Base-by-base conservation (phyloP, 1,140 invertebrate species). In the Drosophila baimaii region DNA sequence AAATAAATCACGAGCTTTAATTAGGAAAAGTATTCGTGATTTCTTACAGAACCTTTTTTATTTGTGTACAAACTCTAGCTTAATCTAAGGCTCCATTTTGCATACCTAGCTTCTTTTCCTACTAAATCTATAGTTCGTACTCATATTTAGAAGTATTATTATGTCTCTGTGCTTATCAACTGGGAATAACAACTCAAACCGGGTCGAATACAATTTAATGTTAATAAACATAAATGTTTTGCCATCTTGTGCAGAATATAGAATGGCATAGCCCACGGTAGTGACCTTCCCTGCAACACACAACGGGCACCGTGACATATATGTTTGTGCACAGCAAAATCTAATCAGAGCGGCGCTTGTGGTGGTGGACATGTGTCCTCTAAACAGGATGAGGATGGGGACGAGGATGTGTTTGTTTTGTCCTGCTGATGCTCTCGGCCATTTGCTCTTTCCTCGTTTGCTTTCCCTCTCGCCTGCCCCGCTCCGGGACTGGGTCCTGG, bases 361-460 rank as follows among this genome's bases (percentile, higher is more conserved):
- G 59, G 59, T 62, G 59, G 59, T 62, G 63, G 43, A 61, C 63
- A 63, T 65, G 63, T 47, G 63, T 43, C 29, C 63, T 65, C 41
- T 65, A 65, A 65, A 64, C 63, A 64, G 63, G 63, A 64, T 44
- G 39, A 64, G 63, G 29, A 61, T 41, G 37, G 7, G 35, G 47
- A 27, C 31, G 13, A 57, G 59, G 21, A 66, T 66, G 56, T 66
- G 39, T 68, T 46, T 74, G 69, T 52, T 74, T 54, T 79, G 44
- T 57, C 62, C 63, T 66, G 63, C 59, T 66, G 35, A 61, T 51
- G 81, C 77, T 52, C 47, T 33, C 21, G 81, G 81, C 62, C 62
- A 79, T 76, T 83, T 76, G 81, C 58, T 61, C 61, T 68, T 59
- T 73, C 62, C 78, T 64, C 47, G 55, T 74, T 68, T 55, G 39